Evolutionary conservation across 2,888 invertebrate species (phyloP).

Genomic region (Empis stercorea): DNA sequence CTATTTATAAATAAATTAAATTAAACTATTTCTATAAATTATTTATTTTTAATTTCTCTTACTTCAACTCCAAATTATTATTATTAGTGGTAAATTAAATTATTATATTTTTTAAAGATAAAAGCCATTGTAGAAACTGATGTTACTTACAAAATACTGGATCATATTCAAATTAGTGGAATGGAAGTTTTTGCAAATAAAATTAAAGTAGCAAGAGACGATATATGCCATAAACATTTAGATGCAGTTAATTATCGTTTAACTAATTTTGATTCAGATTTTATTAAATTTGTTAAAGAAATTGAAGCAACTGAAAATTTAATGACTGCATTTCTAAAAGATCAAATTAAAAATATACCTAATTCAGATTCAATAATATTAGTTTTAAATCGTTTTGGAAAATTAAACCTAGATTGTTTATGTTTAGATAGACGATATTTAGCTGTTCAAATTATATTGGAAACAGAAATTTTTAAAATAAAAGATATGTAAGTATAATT

Average conservation of each 20-base stretch:
- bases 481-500: constrained; percentile 44
- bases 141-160: constrained; percentile 57
- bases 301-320: constrained; percentile 58
- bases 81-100: no score
- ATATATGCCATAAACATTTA: constrained; percentile 58
- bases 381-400: constrained; percentile 51
- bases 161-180: constrained; percentile 66
- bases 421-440: constrained; percentile 62
- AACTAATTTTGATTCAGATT: constrained; percentile 63
- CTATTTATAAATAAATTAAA: no score
- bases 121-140: constrained; percentile 60
- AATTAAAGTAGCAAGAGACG: constrained; percentile 51
- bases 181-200: constrained; percentile 58
- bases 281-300: constrained; percentile 52
- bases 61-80: no score
- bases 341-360: constrained; percentile 35
- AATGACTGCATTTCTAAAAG: constrained; percentile 57
- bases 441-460: constrained; percentile 52
- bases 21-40: neutral
- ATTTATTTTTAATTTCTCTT: neutral
- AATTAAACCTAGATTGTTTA: constrained; percentile 55
- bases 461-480: constrained; percentile 53
- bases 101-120: constrained; percentile 44
- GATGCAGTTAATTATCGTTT: constrained; percentile 70
- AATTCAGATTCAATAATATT: constrained; percentile 40